Evolutionary conservation across 2,797 vertebrate genomes (phyloP), one percentile per base, ranked within the genome.

Genomic region (Tarsius wallacei): DNA sequence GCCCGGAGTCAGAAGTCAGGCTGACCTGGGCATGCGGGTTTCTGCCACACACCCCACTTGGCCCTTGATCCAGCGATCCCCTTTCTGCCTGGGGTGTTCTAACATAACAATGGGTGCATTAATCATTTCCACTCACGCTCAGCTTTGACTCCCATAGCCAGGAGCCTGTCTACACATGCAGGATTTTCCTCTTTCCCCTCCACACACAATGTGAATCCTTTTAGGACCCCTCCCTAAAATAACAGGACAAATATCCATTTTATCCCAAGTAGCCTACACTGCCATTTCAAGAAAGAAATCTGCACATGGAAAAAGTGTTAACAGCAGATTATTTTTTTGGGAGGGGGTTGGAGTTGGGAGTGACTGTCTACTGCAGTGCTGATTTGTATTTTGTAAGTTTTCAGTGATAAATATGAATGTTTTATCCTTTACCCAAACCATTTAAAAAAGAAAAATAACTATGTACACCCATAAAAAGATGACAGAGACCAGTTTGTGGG

Each of bases 1-100:
- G 98, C 96, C 97, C 96, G 97, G 96, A 82, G 82, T 63, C 97
- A 97, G 90, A 24, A 77, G 97, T 96, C 91, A 95, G 93, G 82
- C 70, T 97, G 98, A 97, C 97, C 95, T 97, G 97, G 93, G 51
- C 93, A 93, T 93, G 95, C 97, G 53, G 82, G 92, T 87, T 95
- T 89, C 61, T 94, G 97, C 98, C 97, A 88, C 93, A 97, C 93
- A 97, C 88, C 66, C 47, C 90, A 77, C 71, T 82, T 61, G 96
- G 95, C 93, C 96, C 97, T 93, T 16, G 47, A 91, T 96, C 90
- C 96, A 80, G 92, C 77, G 97, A 91, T 68, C 17, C 74, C 90
- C 94, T 97, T 74, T 61, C 84, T 91, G 95, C 97, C 76, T 81
- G 83, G 73, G 63, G 49, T 5, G 21, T 87, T 88, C 89, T 57